These are phyloP conservation scores for Morone chrysops DNA, from an alignment of 2,113 vertebrate species.

Conservation along the genomic window DNA sequence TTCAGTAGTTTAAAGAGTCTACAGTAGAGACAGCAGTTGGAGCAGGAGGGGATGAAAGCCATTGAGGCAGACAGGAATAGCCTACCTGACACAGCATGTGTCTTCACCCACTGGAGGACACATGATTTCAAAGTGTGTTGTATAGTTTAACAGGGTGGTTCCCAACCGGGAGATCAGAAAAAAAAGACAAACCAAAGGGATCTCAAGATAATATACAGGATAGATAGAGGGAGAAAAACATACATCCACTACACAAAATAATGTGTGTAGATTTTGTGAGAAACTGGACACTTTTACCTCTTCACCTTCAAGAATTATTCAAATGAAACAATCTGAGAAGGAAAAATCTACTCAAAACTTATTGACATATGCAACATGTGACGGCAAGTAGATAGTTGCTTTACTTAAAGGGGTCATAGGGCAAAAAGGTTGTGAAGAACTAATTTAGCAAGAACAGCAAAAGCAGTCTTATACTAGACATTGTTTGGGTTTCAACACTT, in stretches of 20 bases:
- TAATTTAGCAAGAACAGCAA: not conserved
- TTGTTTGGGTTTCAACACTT: not conserved
- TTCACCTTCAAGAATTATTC: not conserved
- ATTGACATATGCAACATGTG: not conserved
- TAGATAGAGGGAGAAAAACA: not conserved
- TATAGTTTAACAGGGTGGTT: not conserved
- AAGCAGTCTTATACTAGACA: not conserved
- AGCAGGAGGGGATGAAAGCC: not conserved
- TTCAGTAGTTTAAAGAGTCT: not conserved
- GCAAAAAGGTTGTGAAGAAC: not conserved
- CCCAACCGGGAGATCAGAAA: not conserved
- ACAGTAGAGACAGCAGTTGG: not conserved
- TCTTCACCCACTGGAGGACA: not conserved
- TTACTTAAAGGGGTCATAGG: not conserved
- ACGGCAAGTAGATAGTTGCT: not conserved
- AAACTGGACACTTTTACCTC: not conserved
- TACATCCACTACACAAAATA: not conserved
- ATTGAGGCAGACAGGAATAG: slow-evolving; percentile 5
- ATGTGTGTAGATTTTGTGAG: not conserved
- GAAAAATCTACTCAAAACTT: not conserved
- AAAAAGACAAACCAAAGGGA: not conserved
- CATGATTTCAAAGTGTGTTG: slow-evolving; percentile 7
- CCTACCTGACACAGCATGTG: slow-evolving; percentile 1
- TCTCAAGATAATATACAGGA: not conserved
- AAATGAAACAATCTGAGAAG: not conserved